These are phyloP conservation scores for Drosophila rhopaloa DNA, from an alignment of 1,140 invertebrate species.

Conservation along the genomic window DNA sequence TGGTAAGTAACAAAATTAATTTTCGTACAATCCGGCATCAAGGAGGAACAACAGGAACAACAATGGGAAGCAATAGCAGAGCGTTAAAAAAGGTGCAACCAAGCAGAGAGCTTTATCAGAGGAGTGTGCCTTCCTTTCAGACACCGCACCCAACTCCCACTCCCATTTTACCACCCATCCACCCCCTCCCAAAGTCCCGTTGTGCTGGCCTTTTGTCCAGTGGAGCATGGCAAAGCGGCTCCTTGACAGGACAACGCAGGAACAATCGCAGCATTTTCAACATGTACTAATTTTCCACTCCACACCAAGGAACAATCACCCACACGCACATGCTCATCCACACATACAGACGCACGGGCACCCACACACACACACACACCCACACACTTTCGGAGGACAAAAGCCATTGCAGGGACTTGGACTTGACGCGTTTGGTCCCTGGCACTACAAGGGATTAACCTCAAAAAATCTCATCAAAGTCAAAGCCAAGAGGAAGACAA, in stretches of 20 bases:
- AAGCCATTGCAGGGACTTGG: slow-evolving; percentile 74
- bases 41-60: slow-evolving; percentile 53
- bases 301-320: slow-evolving; percentile 72
- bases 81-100: slow-evolving; percentile 73
- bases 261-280: slow-evolving; percentile 75
- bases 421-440: slow-evolving; percentile 75
- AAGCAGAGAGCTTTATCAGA: slow-evolving; percentile 63
- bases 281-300: slow-evolving; percentile 83
- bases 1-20: slow-evolving; percentile 80
- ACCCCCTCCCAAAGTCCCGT: not conserved
- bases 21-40: slow-evolving; percentile 74
- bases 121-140: slow-evolving; percentile 37
- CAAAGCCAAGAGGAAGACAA: slow-evolving; percentile 69
- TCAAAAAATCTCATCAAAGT: slow-evolving; percentile 84
- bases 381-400: slow-evolving; percentile 46
- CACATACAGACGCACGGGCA: slow-evolving; percentile 7
- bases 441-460: slow-evolving; percentile 82
- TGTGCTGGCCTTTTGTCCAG: slow-evolving; percentile 60
- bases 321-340: slow-evolving; percentile 35
- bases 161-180: not conserved
- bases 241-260: slow-evolving; percentile 46
- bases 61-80: slow-evolving; percentile 57
- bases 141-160: slow-evolving; percentile 1
- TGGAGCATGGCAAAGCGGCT: slow-evolving; percentile 59
- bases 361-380: slow-evolving; percentile 16